Base-by-base conservation (phyloP, 2,888 invertebrate genomes). In the Notodonta dromedarius region DNA sequence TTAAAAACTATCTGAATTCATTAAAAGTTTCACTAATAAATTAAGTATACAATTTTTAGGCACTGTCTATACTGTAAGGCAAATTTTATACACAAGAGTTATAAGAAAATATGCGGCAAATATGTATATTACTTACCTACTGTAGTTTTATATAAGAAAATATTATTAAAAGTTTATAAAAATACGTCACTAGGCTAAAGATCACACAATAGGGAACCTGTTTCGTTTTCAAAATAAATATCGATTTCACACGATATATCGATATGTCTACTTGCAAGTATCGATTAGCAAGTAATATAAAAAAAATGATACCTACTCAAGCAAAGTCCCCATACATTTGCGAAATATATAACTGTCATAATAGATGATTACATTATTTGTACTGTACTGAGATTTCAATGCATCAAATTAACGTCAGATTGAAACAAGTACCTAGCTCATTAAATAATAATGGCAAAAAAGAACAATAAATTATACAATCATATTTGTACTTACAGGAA, bases 61-160 rank as follows among this genome's bases (percentile, higher is more conserved):
- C 35, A 46, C 2, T 46, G 11, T 42, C 1, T 42, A n/a, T n/a
- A 3, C 16, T 48, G 24, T 7, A 51, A 7, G 46, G 53, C 71
- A 58, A 46, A 40, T 13, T 51, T 39, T 12, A 56, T 56, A 56
- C 51, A 69, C 64, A 69, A 61, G 53, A 68, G 69, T 71, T 70
- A 8, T 69, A 69, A 57, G 53, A 71, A 74, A 69, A 73, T 69
- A 62, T 59, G 53, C 24, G 8, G 16, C 60, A n/a, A n/a, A 60
- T 56, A 56, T 40, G 35, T 59, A 59, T 66, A 60, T 58, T 56
- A 3, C 53, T 51, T 48, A 58, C 16, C 51, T 61, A 50, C 44
- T 56, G 57, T 42, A 24, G 53, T 42, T 40, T 51, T 68, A 58
- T 52, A 56, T 61, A 64, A 71, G 67, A 66, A 67, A 64, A 66